A percentile compares a stretch with the other conserved stretches of the same genome.
Conservation (phyloP, 2,797 vertebrate genomes). For the Leptatherina wallacei region DNA sequence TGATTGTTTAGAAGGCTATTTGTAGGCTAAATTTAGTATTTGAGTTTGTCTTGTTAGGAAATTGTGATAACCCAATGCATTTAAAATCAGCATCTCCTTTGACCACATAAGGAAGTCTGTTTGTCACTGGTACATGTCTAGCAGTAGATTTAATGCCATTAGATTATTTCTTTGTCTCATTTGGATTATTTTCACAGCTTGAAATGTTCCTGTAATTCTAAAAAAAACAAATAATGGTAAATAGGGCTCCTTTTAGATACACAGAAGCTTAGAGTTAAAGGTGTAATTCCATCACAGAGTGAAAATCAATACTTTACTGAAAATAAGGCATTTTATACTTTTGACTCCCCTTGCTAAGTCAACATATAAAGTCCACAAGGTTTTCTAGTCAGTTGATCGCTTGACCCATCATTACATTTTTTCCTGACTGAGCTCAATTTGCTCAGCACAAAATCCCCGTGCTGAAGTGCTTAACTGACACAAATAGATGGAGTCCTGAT, state of each 20-base stretch:
- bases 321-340: conserved; percentile 1
- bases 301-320: conserved; percentile 15
- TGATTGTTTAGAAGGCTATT: not conserved
- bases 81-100: too few species aligned
- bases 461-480: conserved; percentile 44
- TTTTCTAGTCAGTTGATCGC: conserved; percentile 29
- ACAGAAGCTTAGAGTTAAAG: not conserved
- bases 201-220: not conserved
- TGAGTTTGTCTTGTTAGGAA: not conserved
- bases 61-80: not conserved
- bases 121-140: not conserved
- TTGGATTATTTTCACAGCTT: not conserved
- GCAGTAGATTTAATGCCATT: not conserved
- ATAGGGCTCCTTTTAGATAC: not conserved
- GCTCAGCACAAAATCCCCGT: not conserved
- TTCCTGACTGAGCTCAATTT: conserved; percentile 31
- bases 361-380: conserved; percentile 21
- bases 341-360: not conserved
- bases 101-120: not conserved
- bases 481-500: conserved; percentile 28
- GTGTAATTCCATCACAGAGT: not conserved
- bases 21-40: not conserved
- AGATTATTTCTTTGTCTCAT: not conserved
- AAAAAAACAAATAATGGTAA: not conserved
- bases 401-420: conserved; percentile 31